Base-by-base conservation (phyloP, 1,140 invertebrate species). In the Temnothorax curvispinosus region DNA sequence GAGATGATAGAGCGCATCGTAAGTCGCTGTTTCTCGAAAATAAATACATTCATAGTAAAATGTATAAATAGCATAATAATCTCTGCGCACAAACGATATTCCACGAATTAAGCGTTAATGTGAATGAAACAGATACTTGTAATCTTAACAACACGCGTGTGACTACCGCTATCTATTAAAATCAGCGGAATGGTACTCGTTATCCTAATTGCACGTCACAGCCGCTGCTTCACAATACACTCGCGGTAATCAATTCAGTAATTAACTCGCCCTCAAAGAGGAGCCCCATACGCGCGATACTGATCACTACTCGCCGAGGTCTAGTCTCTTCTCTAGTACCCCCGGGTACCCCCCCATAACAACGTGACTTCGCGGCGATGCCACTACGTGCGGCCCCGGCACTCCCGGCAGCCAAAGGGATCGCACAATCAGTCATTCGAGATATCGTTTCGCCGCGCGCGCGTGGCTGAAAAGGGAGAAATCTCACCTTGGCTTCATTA, bases 401-500 rank as follows among this genome's bases (percentile, higher is more conserved):
- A 87, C 56, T 50, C 75, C 54, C 44, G 52, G 69, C 78, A 87
- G 62, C 56, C 75, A 90, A 90, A 90, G 69, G 81, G 74, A 86
- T 90, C 75, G 60, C 76, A 74, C 90, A 89, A 92, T 92, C 90
- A 87, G 76, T 91, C 78, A 76, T 84, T 92, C 80, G 86, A 91
- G 89, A 91, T 89, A 91, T 91, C 87, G 80, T 85, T 89, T 78
- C 41, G 60, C 74, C 44, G 77, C 54, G 58, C 58, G 58, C 77
- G 58, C 60, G 58, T 65, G n/a, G 78, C 77, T 92, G 88, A 93
- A 93, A 92, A 91, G 90, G 89, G 88, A 91, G 92, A 93, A 93
- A 93, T 92, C 89, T 91, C 91, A 92, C 91, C 91, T 93, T 92
- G 88, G 92, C 92, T 94, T 94, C 93, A 92, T 94, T 93, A 94